phyloP scores from a whole-genome alignment of 1,140 invertebrate species.

The Drosophila littoralis region DNA sequence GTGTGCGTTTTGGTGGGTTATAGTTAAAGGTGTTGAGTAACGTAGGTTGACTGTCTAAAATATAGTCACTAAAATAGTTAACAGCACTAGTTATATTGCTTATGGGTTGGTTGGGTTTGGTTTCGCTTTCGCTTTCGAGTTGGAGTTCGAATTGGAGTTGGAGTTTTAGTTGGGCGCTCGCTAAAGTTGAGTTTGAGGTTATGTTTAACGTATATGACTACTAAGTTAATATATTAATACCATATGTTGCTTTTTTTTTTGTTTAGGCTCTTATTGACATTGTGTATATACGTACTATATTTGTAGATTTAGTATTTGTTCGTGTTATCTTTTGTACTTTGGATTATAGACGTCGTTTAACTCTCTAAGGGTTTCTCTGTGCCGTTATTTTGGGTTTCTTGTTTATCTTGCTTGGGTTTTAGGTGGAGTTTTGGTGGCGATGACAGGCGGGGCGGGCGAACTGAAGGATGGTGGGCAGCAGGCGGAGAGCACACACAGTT shows the following conservation, averaged over 20 bases:
- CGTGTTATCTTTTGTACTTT: slow-evolving; percentile 68
- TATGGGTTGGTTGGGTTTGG: slow-evolving; percentile 54
- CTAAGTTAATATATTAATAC: slow-evolving; percentile 72
- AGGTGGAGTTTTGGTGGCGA: slow-evolving; percentile 65
- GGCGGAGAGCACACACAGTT: slow-evolving; percentile 31
- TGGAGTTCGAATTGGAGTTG: not conserved
- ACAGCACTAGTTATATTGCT: slow-evolving; percentile 78
- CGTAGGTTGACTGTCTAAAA: slow-evolving; percentile 59
- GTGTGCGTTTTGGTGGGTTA: slow-evolving; percentile 59
- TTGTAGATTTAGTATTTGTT: slow-evolving; percentile 39
- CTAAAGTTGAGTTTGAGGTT: slow-evolving; percentile 50
- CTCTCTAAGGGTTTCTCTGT: slow-evolving; percentile 22
- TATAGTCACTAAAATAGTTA: slow-evolving; percentile 72
- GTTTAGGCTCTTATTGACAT: slow-evolving; percentile 40
- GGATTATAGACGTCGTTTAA: slow-evolving; percentile 77
- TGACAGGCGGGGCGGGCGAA: slow-evolving; percentile 65
- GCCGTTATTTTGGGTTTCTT: slow-evolving; percentile 16
- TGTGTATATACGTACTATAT: slow-evolving; percentile 17
- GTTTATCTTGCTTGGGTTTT: slow-evolving; percentile 34
- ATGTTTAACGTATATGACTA: slow-evolving; percentile 55
- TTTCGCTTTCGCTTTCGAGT: slow-evolving; percentile 17
- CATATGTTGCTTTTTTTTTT: slow-evolving; percentile 69
- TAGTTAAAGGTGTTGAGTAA: slow-evolving; percentile 62
- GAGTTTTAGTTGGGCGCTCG: slow-evolving; percentile 30
- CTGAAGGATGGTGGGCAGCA: slow-evolving; percentile 45